A percentile compares a stretch with the other conserved stretches of the same genome.
Evolutionary conservation across 2,113 vertebrate genomes (phyloP).

Genomic region (Chaetodon auriga): DNA sequence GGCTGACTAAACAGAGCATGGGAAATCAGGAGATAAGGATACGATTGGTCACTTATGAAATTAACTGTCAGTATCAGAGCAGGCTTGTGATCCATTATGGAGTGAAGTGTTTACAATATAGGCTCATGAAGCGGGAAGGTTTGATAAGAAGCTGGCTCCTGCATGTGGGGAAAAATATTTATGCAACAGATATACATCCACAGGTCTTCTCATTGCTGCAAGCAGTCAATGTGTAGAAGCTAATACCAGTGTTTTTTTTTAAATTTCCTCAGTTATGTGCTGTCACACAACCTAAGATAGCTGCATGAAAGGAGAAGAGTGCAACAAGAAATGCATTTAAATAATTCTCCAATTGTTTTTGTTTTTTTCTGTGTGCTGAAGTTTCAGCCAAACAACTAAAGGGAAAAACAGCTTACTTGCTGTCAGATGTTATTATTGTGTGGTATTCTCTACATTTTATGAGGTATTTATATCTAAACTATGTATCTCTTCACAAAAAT

Average conservation of each 20-base stretch:
- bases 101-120: conserved; percentile 38
- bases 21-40: conserved; percentile 38
- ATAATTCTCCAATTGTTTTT: not conserved
- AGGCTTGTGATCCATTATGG: conserved; percentile 38
- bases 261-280: not conserved
- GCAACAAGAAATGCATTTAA: not conserved
- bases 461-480: not conserved
- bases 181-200: conserved; percentile 29
- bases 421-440: not conserved
- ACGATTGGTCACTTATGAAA: conserved; percentile 48
- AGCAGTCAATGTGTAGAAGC: not conserved
- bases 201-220: not conserved
- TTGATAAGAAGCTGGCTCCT: conserved; percentile 53
- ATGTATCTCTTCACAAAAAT: not conserved
- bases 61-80: conserved; percentile 54
- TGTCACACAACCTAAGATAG: conserved; percentile 1
- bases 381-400: not conserved
- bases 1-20: conserved; percentile 41
- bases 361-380: not conserved
- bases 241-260: not conserved
- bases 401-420: not conserved
- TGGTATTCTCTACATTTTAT: not conserved
- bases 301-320: not conserved
- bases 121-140: conserved; percentile 35
- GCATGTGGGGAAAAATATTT: conserved; percentile 7